Evolutionary conservation across 2,888 invertebrate species (phyloP), one percentile per base, ranked within the genome.

Genomic region (Epinotia nisella): DNA sequence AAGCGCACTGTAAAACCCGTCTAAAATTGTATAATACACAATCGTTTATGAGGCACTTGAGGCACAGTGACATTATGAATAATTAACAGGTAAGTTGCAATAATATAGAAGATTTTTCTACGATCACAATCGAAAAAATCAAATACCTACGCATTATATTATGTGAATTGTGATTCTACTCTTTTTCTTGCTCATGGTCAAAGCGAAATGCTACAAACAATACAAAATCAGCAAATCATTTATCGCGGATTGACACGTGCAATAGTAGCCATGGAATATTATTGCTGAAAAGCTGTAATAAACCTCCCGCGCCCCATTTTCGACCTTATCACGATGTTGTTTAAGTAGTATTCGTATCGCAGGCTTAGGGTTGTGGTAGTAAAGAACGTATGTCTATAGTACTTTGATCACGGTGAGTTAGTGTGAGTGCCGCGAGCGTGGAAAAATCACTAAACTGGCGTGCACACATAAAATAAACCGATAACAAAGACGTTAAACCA

Each of bases 381-480:
- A 35, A 61, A 62, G 68, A 67, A 49, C 51, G 71, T 59, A 70
- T 49, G 55, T 56, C 60, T 67, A 61, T 41, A 21, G 69, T 49
- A 71, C 65, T 69, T 64, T 69, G 73, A 73, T 73, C 73, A 70
- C 45, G 56, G 73, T 65, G 66, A 56, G 70, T 75, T 60, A 41
- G 68, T 74, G 71, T 75, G 72, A 70, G 61, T 65, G 78, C 78
- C 75, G 78, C 76, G 76, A 81, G 81, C 82, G 81, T 84, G 82
- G 76, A 84, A 86, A 83, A 87, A 85, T 83, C 80, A 81, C 79
- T 81, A 77, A 82, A 84, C 79, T 83, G 78, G 80, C 83, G 81
- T 85, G 83, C 79, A 80, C 82, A 80, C 81, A 85, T 86, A 86
- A 85, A 86, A 83, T 85, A 83, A 81, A 80, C 80, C 83, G 85